phyloP scores from a whole-genome alignment of 2,113 vertebrate genomes.

The Lonchura striata region DNA sequence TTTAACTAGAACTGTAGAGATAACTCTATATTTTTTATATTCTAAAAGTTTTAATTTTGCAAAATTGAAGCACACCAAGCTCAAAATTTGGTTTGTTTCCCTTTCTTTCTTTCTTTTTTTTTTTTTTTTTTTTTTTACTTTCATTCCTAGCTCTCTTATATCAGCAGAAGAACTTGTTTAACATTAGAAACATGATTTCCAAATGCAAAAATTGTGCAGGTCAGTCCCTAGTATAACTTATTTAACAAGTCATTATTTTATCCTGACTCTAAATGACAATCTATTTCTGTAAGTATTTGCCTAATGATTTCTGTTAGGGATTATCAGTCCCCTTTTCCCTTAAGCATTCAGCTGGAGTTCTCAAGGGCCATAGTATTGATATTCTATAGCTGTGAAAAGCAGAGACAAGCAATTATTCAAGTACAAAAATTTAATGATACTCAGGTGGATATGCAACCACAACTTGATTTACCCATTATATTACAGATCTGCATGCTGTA shows the following conservation, averaged over 20 bases:
- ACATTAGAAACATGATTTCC: not conserved
- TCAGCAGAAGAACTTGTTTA: not conserved
- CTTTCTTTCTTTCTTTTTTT: fast-evolving
- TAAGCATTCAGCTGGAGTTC: not conserved
- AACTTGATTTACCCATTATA: not conserved
- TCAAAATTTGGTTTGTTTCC: not conserved
- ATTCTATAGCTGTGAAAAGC: not conserved
- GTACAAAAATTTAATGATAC: not conserved
- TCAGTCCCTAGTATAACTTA: not conserved
- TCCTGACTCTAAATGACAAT: not conserved
- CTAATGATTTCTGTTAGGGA: not conserved
- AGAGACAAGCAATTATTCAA: not conserved
- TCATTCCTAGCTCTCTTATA: not conserved
- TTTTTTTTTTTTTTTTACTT: not conserved
- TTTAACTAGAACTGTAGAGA: not conserved
- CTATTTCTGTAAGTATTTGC: not conserved
- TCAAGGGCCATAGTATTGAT: not conserved
- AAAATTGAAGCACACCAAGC: not conserved
- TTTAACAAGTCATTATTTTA: not conserved
- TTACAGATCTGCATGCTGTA: not conserved
- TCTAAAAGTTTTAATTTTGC: not conserved
- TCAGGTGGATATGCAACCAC: not conserved
- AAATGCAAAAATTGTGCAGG: not conserved
- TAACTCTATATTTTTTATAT: not conserved
- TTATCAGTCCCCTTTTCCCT: not conserved